phyloP scores from a whole-genome alignment of 1,140 invertebrate genomes.

The Pinna nobilis region DNA sequence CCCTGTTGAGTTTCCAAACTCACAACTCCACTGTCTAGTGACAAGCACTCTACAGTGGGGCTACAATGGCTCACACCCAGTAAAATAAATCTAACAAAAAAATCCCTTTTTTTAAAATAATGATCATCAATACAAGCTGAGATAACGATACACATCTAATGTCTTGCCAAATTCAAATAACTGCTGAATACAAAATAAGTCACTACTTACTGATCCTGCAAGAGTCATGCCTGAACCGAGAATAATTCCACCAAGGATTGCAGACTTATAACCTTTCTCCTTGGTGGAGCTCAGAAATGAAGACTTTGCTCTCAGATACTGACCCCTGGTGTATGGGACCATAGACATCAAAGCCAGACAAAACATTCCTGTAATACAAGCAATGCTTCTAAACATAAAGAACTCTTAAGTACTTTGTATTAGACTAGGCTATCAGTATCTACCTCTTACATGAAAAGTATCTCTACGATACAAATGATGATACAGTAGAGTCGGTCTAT shows the following conservation, averaged over 20 bases:
- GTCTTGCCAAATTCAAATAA: not conserved
- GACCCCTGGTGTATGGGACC: conserved; percentile 33
- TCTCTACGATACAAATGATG: no score
- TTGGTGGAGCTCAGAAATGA: conserved; percentile 9
- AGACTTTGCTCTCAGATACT: conserved; percentile 23
- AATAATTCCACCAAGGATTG: conserved; percentile 22
- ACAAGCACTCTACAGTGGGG: no score
- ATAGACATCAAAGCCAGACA: conserved; percentile 36
- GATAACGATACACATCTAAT: not conserved
- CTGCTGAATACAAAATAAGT: not conserved
- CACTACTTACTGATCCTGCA: conserved; percentile 36
- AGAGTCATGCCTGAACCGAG: conserved; percentile 39
- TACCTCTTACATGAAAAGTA: no score
- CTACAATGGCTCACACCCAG: no score
- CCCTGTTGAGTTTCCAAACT: no score
- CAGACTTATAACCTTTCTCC: conserved; percentile 21
- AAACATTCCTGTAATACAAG: conserved; percentile 33
- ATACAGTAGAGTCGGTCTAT: no score
- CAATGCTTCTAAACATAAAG: not conserved
- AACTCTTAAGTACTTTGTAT: not conserved
- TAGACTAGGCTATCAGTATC: not conserved
- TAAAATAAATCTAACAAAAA: no score
- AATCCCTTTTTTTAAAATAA: not conserved
- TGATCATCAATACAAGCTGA: not conserved
- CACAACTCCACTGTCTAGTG: no score